A percentile compares a stretch with the other conserved stretches of the same genome.
Conservation (phyloP, 2,888 invertebrate genomes). For the Eledone cirrhosa region DNA sequence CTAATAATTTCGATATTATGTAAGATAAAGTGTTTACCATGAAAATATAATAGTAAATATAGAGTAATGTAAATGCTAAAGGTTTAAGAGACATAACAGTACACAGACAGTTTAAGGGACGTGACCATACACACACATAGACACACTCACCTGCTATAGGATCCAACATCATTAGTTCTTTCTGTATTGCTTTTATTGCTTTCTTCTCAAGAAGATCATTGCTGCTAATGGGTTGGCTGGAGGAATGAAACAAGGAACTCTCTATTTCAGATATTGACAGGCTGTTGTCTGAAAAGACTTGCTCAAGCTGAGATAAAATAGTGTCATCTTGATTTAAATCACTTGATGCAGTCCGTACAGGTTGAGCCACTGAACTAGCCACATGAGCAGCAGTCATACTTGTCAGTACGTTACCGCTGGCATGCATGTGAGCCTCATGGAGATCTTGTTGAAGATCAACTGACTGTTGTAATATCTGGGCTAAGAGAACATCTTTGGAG, state of each 20-base stretch:
- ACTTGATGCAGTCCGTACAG: slow-evolving; percentile 8
- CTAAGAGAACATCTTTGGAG: slow-evolving; percentile 71
- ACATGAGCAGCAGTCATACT: slow-evolving; percentile 22
- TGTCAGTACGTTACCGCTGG: slow-evolving; percentile 29
- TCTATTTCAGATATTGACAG: slow-evolving; percentile 47
- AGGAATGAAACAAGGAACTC: slow-evolving; percentile 42
- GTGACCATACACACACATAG: no score
- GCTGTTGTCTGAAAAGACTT: slow-evolving; percentile 48
- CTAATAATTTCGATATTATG: no score
- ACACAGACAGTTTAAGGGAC: no score
- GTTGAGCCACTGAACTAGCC: slow-evolving; percentile 23
- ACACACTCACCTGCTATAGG: slow-evolving; percentile 32
- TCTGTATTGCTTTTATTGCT: slow-evolving; percentile 89
- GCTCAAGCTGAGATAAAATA: slow-evolving; percentile 49
- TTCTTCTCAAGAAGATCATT: slow-evolving; percentile 73
- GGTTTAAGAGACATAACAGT: no score
- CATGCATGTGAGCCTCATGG: slow-evolving; percentile 36
- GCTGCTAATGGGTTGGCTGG: slow-evolving; percentile 27
- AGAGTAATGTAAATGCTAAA: no score
- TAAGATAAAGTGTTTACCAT: no score
- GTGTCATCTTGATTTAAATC: slow-evolving; percentile 4
- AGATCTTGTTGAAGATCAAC: slow-evolving; percentile 74
- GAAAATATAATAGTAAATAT: no score
- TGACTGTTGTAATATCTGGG: slow-evolving; percentile 85
- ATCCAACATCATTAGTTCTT: slow-evolving; percentile 81